Evolutionary conservation across 2,113 vertebrate genomes (phyloP).

Genomic region (Amphiprion percula): DNA sequence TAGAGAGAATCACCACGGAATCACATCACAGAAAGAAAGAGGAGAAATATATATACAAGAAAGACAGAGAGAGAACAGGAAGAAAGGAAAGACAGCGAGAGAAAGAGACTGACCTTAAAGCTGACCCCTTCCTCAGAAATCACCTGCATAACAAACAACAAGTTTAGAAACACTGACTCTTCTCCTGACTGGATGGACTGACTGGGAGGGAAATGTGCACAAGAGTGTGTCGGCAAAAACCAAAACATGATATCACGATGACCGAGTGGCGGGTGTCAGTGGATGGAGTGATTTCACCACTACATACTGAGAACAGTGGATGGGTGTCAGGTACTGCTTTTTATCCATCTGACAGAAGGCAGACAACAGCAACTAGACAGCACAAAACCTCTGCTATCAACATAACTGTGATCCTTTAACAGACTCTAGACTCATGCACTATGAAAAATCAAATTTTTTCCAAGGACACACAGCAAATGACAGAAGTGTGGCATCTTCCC

Average conservation of each 20-base stretch:
- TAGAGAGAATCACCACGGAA: conserved; percentile 77
- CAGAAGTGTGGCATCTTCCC: neutral
- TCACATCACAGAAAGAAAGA: conserved; percentile 66
- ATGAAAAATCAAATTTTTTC: neutral
- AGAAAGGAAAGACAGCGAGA: conserved; percentile 59
- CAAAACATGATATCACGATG: conserved; percentile 64
- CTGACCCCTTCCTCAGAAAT: conserved; percentile 90
- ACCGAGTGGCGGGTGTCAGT: conserved; percentile 22
- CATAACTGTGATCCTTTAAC: neutral
- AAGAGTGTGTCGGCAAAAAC: conserved; percentile 49
- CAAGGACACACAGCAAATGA: neutral
- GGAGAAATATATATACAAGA: conserved; percentile 16
- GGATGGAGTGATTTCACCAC: conserved; percentile 66
- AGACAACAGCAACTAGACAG: neutral
- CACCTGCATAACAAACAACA: conserved; percentile 89
- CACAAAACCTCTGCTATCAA: conserved; percentile 2
- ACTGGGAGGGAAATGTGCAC: conserved; percentile 59
- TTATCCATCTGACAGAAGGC: neutral
- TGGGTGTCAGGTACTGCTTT: conserved; percentile 2
- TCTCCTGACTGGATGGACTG: conserved; percentile 67
- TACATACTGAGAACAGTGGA: conserved; percentile 17
- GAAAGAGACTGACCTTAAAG: conserved; percentile 88
- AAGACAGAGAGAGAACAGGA: conserved; percentile 26
- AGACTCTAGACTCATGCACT: no score
- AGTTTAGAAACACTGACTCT: conserved; percentile 81